These are phyloP conservation scores for Eretmocerus hayati DNA, from an alignment of 2,888 invertebrate species.

Conservation along the genomic window DNA sequence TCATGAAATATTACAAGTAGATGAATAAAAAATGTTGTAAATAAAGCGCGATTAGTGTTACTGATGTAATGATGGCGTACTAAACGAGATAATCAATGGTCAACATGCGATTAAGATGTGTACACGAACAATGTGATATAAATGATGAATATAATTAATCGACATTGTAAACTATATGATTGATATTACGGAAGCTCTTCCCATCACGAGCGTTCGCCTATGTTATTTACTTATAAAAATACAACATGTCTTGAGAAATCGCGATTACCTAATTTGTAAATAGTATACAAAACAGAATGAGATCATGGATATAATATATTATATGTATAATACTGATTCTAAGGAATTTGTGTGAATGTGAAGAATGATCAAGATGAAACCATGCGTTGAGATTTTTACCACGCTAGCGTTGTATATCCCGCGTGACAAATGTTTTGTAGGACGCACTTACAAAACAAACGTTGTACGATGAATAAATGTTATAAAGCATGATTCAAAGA, in stretches of 20 bases:
- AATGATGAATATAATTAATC: slow-evolving; percentile 44
- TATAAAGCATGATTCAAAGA: slow-evolving; percentile 33
- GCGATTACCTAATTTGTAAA: slow-evolving; percentile 38
- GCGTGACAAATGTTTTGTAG: slow-evolving; percentile 30
- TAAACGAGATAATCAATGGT: slow-evolving; percentile 16
- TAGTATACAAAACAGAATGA: slow-evolving; percentile 37
- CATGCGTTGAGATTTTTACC: slow-evolving; percentile 26
- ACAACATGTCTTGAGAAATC: slow-evolving; percentile 28
- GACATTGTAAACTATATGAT: slow-evolving; percentile 40
- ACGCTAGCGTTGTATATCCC: slow-evolving; percentile 29
- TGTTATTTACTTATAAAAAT: slow-evolving; percentile 37
- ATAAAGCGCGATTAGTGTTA: slow-evolving; percentile 21
- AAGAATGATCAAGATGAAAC: slow-evolving; percentile 16
- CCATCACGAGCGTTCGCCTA: slow-evolving; percentile 39
- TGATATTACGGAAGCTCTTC: slow-evolving; percentile 32
- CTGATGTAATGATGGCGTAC: slow-evolving; percentile 15
- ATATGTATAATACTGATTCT: slow-evolving; percentile 34
- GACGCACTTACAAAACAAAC: slow-evolving; percentile 29
- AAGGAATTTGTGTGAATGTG: slow-evolving; percentile 20
- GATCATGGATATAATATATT: slow-evolving; percentile 27
- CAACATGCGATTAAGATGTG: slow-evolving; percentile 24
- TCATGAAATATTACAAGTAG: slow-evolving; percentile 9
- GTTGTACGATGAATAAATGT: slow-evolving; percentile 30
- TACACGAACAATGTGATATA: slow-evolving; percentile 47
- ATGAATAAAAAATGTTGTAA: slow-evolving; percentile 23